Base-by-base conservation (phyloP, 2,113 vertebrate genomes). In the Carassius gibelio region DNA sequence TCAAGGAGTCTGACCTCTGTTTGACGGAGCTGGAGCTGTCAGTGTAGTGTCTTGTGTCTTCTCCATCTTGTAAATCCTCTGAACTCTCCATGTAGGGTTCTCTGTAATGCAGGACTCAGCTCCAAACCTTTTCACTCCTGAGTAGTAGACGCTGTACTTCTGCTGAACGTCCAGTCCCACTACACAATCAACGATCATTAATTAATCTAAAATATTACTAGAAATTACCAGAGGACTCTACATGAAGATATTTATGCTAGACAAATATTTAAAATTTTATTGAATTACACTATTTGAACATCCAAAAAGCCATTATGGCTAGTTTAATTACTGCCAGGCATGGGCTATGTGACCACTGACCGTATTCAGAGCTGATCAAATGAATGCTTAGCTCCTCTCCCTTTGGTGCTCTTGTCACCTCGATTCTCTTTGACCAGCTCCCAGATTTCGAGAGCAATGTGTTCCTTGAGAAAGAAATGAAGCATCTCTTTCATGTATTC, bases 281-380 rank as follows among this genome's bases (percentile, higher is more conserved):
- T 83, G 17, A 83, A 26, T 17, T 7, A 42, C 59, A 45, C 6
- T 38, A 11, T 61, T 21, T 61, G 8, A 61, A 61, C 21, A 61
- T 61, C 21, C 8, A 61, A 61, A n/a, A 59, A 59, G 7, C 57
- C 57, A 21, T 59, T 59, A 21, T 61, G 57, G 19, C 19, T 61
- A 9, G 57, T n/a, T 21, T 61, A 61, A 61, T 19, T 61, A 21
- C 3, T 85, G 4, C 21, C 15, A 55, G 52, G 19, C 52, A 55
- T 55, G 17, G 17, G 52, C 52, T 55, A 30, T 45, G 17, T 68
- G 66, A 93, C 93, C 42, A 72, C 81, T 89, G 91, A 99, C 98
- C 97, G 82, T 97, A 99, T 90, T 98, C 96, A 91, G 97, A 98
- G 93, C 97, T 99, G 89, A 99, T 97, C 89, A 99, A 91, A 93